Base-by-base conservation (phyloP, 1,140 invertebrate species). In the Ruditapes philippinarum region DNA sequence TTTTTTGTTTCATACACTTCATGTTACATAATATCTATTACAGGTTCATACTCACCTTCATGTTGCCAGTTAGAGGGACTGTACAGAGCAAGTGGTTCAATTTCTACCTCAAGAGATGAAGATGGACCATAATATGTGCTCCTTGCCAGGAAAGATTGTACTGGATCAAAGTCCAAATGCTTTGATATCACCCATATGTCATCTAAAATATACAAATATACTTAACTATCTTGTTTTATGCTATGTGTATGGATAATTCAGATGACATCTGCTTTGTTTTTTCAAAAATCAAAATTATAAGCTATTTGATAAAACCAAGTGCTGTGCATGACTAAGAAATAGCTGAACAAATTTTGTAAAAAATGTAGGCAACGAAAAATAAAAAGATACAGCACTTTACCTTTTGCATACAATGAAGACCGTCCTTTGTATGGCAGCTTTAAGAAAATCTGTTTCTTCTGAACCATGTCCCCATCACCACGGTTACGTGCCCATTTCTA, bases 171-270 rank as follows among this genome's bases (percentile, higher is more conserved):
- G 49, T 79, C 89, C 49, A 94, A 54, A 25, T 91, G 85, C 49
- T 65, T 74, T 40, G 93, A 93, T n/a, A 94, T 84, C 1, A 94
- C 90, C 94, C 94, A 94, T 33, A 94, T 51, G 81, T 94, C 94
- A 92, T 94, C 94, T 94, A 82, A 31, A 93, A 89, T 68, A 25
- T 60, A 76, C 31, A 82, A 57, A n/a, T n/a, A n/a, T n/a, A n/a
- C n/a, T n/a, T n/a, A n/a, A n/a, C n/a, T n/a, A n/a, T n/a, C n/a
- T n/a, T n/a, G n/a, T n/a, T n/a, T n/a, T n/a, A n/a, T n/a, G n/a
- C n/a, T n/a, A n/a, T n/a, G n/a, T n/a, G n/a, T n/a, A n/a, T n/a
- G n/a, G n/a, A n/a, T n/a, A n/a, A n/a, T n/a, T n/a, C n/a, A n/a
- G n/a, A n/a, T n/a, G n/a, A n/a, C n/a, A n/a, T n/a, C n/a, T n/a